phyloP scores from a whole-genome alignment of 2,113 vertebrate species.

The Mustela lutreola region DNA sequence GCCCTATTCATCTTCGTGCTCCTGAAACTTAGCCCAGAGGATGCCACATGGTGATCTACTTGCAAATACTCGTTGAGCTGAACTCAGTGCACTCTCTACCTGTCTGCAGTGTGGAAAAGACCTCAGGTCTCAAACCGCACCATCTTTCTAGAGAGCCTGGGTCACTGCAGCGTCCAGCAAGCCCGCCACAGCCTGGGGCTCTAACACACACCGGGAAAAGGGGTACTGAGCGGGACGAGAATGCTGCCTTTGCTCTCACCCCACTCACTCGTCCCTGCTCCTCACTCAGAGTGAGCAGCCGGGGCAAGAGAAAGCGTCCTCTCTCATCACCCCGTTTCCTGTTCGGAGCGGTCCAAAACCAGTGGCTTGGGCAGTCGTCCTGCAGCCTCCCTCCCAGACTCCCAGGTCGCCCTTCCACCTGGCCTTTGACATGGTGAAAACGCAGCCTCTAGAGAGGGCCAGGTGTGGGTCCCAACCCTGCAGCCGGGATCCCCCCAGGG shows the following conservation, averaged over 20 bases:
- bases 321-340: accelerated
- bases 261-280: background rate
- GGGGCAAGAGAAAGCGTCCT: accelerated
- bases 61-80: background rate
- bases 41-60: background rate
- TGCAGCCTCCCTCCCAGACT: background rate
- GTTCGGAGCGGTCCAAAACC: background rate
- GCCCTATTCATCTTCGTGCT: background rate
- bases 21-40: background rate
- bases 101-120: background rate
- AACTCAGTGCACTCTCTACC: background rate
- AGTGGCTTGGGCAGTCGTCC: background rate
- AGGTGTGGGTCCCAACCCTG: background rate
- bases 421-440: background rate
- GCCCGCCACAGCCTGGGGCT: accelerated
- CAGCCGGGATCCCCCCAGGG: background rate
- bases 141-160: background rate
- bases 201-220: background rate
- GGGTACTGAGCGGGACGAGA: background rate
- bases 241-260: background rate
- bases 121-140: background rate
- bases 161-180: accelerated
- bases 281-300: no score
- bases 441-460: background rate
- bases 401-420: accelerated